Evolutionary conservation across 2,797 vertebrate genomes (phyloP).

Genomic region (Macropodus opercularis): DNA sequence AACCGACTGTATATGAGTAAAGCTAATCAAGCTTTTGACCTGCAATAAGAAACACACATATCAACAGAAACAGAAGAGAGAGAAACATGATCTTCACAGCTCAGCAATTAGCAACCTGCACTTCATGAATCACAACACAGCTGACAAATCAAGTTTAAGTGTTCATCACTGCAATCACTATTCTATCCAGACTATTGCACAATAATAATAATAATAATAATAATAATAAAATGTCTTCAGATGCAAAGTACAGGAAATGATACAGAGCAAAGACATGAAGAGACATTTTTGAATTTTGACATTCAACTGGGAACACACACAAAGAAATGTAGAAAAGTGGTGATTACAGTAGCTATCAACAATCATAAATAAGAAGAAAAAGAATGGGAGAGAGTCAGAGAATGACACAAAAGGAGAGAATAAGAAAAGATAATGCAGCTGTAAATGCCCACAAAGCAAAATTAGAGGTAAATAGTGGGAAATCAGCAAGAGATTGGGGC

Average conservation of each 20-base stretch:
- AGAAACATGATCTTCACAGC: too few relatives aligned
- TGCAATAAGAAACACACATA: conserved; percentile 17
- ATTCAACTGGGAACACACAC: background rate
- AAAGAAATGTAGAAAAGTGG: background rate
- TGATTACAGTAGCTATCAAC: background rate
- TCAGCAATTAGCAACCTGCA: conserved; percentile 18
- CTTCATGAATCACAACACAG: conserved; percentile 16
- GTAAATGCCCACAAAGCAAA: conserved; percentile 39
- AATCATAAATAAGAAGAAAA: conserved; percentile 20
- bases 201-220: background rate
- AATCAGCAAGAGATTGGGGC: conserved; percentile 52
- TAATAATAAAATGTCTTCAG: too few relatives aligned
- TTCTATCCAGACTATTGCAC: conserved; percentile 17
- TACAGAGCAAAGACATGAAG: too few relatives aligned
- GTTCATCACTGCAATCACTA: conserved; percentile 33
- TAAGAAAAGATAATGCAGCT: conserved; percentile 14
- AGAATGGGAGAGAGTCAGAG: conserved; percentile 11
- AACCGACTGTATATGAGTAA: conserved; percentile 15
- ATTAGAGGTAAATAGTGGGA: conserved; percentile 48
- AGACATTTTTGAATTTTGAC: background rate
- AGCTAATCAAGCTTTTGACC: too few relatives aligned
- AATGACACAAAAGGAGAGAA: conserved; percentile 8
- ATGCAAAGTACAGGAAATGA: too few relatives aligned
- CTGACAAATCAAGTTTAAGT: conserved; percentile 14
- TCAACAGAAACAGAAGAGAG: too few relatives aligned